A percentile compares a stretch with the other conserved stretches of the same genome.
Conservation (phyloP, 1,140 invertebrate species). For the Drosophila virilis region DNA sequence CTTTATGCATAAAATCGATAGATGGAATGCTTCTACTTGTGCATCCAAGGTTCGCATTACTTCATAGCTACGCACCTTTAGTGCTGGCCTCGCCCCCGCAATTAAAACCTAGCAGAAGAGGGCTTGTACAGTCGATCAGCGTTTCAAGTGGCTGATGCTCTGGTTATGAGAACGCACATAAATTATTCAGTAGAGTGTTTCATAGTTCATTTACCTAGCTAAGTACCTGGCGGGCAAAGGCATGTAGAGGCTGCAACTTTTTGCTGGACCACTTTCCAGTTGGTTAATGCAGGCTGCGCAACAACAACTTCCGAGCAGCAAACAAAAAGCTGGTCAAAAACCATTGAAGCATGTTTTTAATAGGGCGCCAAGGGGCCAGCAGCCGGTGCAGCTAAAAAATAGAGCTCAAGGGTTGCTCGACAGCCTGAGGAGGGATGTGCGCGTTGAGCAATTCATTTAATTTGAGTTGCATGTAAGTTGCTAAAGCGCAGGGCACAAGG, state of each 20-base stretch:
- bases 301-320: constrained; percentile 61
- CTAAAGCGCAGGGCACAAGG: not conserved
- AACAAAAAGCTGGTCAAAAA: constrained; percentile 75
- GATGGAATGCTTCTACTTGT: not conserved
- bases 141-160: constrained; percentile 30
- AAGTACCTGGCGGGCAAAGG: constrained; percentile 30
- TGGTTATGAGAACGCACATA: constrained; percentile 52
- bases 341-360: constrained; percentile 80
- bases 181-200: constrained; percentile 71
- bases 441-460: constrained; percentile 79
- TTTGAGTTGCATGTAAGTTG: constrained; percentile 70
- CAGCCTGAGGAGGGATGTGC: constrained; percentile 20
- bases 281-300: constrained; percentile 50
- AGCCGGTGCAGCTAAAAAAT: constrained; percentile 3
- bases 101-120: constrained; percentile 4
- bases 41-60: not conserved
- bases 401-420: constrained; percentile 6
- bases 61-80: not conserved
- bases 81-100: not conserved
- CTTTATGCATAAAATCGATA: not conserved
- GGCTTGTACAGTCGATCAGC: constrained; percentile 26
- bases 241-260: constrained; percentile 16
- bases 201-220: constrained; percentile 76
- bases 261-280: constrained; percentile 45
- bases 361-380: constrained; percentile 39